Percentiles rank a stretch among this genome's conserved stretches.
phyloP scores from a whole-genome alignment of 2,113 vertebrate genomes.

The Pangasianodon gigas region DNA sequence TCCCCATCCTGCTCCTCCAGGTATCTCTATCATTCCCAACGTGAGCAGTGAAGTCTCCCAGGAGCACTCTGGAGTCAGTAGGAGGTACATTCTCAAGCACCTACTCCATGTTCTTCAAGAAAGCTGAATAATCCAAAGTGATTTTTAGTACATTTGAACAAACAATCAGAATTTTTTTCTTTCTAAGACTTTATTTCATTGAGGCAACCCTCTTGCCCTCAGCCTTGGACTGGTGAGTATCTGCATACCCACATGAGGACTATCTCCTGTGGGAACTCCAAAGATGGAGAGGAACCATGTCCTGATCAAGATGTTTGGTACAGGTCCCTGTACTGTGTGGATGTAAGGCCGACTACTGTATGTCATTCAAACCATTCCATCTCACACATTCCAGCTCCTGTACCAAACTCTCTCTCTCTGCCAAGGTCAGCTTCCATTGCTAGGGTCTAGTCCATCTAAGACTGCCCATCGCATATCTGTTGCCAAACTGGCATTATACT shows the following conservation, averaged over 20 bases:
- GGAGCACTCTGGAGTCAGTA: not conserved
- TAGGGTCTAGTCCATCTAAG: not conserved
- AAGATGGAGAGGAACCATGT: not conserved
- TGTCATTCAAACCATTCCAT: not conserved
- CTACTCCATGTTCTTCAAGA: not conserved
- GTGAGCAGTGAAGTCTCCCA: not conserved
- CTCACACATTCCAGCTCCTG: not conserved
- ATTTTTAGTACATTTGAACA: not conserved
- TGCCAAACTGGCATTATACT: not conserved
- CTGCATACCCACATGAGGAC: not conserved
- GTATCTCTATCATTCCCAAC: not conserved
- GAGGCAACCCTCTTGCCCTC: not conserved
- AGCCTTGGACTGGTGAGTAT: not conserved
- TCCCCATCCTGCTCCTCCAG: not conserved
- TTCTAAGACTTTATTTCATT: not conserved
- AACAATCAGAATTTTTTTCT: not conserved
- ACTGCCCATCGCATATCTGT: not conserved
- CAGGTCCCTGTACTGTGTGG: not conserved
- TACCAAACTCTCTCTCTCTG: not conserved
- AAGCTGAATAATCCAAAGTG: not conserved
- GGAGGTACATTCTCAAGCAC: not conserved
- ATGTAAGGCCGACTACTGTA: not conserved
- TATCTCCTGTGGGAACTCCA: not conserved
- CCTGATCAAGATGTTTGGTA: not conserved
- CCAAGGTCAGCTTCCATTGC: not conserved